phyloP scores from a whole-genome alignment of 35 echinoderm and acorn worm species.

The Chiridota heheva region DNA sequence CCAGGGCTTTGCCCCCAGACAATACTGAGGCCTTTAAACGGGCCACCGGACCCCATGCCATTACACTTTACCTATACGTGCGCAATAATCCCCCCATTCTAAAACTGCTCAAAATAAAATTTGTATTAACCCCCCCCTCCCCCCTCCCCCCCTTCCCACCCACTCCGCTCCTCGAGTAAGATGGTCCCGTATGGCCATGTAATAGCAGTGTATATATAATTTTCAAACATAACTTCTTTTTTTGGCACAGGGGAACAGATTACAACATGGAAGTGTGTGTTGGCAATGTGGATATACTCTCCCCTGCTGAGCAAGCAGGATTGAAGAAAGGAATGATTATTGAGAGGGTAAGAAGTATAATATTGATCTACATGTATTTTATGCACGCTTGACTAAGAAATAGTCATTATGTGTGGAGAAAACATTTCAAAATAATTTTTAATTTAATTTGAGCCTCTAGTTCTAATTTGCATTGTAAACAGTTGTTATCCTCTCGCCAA shows the following conservation, averaged over 20 bases:
- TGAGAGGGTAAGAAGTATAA: constrained; percentile 51
- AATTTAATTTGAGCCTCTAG: background rate
- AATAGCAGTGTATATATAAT: background rate
- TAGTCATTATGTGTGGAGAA: background rate
- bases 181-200: background rate
- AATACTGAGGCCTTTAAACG: too few species aligned
- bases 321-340: constrained; percentile 77
- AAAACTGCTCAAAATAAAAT: too few species aligned
- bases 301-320: constrained; percentile 83
- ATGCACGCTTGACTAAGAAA: background rate
- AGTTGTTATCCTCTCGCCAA: background rate
- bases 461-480: too few species aligned
- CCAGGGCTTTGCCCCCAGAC: too few species aligned
- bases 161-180: too few species aligned
- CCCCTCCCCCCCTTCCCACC: too few species aligned
- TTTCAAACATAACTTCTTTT: background rate
- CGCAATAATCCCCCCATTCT: too few species aligned
- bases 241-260: constrained; percentile 67
- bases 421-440: background rate
- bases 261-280: constrained; percentile 75
- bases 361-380: background rate
- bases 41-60: too few species aligned
- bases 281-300: constrained; percentile 71
- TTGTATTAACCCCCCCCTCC: too few species aligned
- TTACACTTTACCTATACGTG: too few species aligned